Percentiles rank a stretch among this genome's conserved stretches.
phyloP scores from a whole-genome alignment of 2,888 invertebrate species.

The Agapostemon virescens region DNA sequence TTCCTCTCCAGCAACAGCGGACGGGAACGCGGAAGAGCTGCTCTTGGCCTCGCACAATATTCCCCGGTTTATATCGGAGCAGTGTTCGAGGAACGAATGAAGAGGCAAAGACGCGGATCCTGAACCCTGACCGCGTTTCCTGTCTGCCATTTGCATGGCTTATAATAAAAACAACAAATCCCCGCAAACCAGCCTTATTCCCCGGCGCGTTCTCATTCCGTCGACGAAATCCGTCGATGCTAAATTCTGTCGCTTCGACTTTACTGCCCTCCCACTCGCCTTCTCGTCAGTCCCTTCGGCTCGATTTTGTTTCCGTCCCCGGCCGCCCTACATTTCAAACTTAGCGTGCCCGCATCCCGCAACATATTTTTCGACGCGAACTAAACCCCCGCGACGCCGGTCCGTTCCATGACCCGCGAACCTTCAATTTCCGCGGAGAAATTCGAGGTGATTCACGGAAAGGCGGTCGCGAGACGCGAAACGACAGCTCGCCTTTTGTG shows the following conservation, averaged over 20 bases:
- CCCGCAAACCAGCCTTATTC: constrained; percentile 38
- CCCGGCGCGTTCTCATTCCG: constrained; percentile 40
- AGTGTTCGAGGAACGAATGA: constrained; percentile 35
- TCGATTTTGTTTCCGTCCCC: not conserved
- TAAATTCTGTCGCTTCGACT: constrained; percentile 53
- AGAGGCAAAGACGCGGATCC: constrained; percentile 32
- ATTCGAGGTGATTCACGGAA: constrained; percentile 25
- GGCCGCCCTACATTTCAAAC: constrained; percentile 23
- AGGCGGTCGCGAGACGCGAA: not conserved
- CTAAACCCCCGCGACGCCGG: constrained; percentile 12
- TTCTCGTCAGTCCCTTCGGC: constrained; percentile 25
- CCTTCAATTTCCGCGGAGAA: not conserved
- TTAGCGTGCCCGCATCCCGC: constrained; percentile 25
- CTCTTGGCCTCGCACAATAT: constrained; percentile 36
- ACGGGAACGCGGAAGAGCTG: constrained; percentile 34
- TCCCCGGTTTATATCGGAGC: constrained; percentile 48
- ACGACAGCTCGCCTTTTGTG: constrained; percentile 16
- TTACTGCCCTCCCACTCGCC: constrained; percentile 7
- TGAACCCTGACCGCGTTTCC: constrained; percentile 42
- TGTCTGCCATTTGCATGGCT: constrained; percentile 54
- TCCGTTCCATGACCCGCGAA: not conserved
- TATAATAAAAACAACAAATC: constrained; percentile 62
- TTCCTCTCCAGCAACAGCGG: not conserved
- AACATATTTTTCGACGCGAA: constrained; percentile 40
- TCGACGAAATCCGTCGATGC: constrained; percentile 41